Base-by-base conservation (phyloP, 2,797 vertebrate species). In the Cyprinella venusta region DNA sequence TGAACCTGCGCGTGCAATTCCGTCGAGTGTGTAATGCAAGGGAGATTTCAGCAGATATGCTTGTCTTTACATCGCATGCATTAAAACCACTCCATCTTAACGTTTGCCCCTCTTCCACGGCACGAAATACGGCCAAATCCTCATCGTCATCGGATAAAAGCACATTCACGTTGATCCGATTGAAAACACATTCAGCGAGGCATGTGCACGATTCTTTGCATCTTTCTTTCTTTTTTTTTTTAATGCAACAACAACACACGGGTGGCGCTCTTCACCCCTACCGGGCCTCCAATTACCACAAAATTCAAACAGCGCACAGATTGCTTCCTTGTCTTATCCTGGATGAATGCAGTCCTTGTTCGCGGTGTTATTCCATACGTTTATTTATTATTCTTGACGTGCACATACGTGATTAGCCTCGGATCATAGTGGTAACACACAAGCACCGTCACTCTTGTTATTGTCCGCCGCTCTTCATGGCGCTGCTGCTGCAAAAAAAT, bases 381-480 rank as follows among this genome's bases (percentile, higher is more conserved):
- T 86, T 68, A 30, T 16, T 71, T 83, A 79, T 78, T 76, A 75
- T 84, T 80, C 68, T 65, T 79, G 56, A 79, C 30, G 85, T 82
- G 70, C 79, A 80, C 79, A 21, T 12, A 84, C 72, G 87, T 70
- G 83, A 52, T 52, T 76, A 76, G 81, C 48, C 75, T 61, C 72
- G 19, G 72, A 75, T 79, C 84, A 87, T 61, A 48, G 81, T 24
- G 81, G 8, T 74, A 85, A 85, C 82, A 84, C 65, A 79, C 83
- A 81, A 89, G 65, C 89, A 86, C 87, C 76, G 86, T 81, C 79
- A 78, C 84, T 90, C 86, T 63, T 94, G 93, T 94, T 95, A 93
- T 94, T 95, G 94, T 94, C 91, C 90, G 84, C 89, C 81, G 85
- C 88, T 89, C 87, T 92, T 93, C 93, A 92, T 91, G 93, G 92